Conservation (phyloP, 1,140 invertebrate species). For the Mycetomoellerius zeteki region DNA sequence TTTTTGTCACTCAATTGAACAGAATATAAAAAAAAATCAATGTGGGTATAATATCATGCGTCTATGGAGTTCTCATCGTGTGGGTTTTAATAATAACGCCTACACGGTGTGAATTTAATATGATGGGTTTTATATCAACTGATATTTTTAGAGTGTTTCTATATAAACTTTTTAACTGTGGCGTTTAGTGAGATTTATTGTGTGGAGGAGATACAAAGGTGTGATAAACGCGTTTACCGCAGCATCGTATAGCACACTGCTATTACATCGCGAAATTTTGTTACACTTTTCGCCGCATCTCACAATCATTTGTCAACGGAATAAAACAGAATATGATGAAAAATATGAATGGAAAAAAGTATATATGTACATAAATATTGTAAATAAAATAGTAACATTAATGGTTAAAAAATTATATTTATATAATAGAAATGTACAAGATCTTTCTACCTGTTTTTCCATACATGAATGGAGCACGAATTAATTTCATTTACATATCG, state of each 20-base stretch:
- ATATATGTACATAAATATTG: no score
- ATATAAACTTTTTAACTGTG: neutral
- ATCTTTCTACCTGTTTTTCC: neutral
- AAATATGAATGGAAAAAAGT: neutral
- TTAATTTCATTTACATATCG: neutral
- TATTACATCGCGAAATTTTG: slow-evolving; percentile 38
- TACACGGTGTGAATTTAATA: no score
- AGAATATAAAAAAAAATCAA: no score
- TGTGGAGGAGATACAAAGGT: neutral
- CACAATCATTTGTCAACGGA: slow-evolving; percentile 13
- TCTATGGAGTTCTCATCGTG: no score
- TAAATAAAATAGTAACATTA: neutral
- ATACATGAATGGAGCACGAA: no score
- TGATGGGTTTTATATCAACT: no score
- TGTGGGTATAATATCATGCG: no score
- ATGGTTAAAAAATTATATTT: neutral
- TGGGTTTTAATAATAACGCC: no score
- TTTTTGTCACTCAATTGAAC: neutral
- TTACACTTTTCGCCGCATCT: neutral
- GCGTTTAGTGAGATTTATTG: slow-evolving; percentile 12
- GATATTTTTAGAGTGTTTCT: neutral
- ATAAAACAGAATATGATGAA: neutral
- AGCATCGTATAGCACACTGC: neutral
- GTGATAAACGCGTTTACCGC: slow-evolving; percentile 45
- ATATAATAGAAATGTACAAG: neutral